Conservation (phyloP, 2,888 invertebrate species). For the Philhelius pedissequus region DNA sequence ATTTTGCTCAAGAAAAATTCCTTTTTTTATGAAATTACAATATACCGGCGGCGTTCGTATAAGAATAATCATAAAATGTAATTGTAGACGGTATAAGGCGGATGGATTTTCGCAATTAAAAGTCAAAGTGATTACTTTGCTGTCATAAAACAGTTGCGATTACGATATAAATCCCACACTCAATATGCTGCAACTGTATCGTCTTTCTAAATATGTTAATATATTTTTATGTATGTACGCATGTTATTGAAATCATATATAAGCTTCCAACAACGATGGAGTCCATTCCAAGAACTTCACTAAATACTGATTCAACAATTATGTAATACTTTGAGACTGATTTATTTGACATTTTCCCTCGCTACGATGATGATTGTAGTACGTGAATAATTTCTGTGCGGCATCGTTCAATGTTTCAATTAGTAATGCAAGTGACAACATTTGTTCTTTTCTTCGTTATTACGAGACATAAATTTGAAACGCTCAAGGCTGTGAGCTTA, state of each 20-base stretch:
- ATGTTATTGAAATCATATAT: conserved; percentile 9
- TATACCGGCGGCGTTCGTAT: neutral
- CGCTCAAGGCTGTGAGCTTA: conserved; percentile 48
- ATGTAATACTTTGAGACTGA: conserved; percentile 39
- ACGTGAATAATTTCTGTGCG: conserved; percentile 4
- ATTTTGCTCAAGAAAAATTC: neutral
- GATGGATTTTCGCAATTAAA: conserved; percentile 32
- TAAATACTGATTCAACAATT: conserved; percentile 42
- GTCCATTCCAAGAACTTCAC: conserved; percentile 2
- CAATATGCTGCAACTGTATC: neutral
- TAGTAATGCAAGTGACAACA: conserved; percentile 62
- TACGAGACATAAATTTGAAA: conserved; percentile 55
- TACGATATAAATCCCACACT: conserved; percentile 4
- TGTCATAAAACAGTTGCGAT: conserved; percentile 1
- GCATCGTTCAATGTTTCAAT: conserved; percentile 50
- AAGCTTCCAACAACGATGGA: neutral
- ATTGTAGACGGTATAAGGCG: conserved; percentile 1
- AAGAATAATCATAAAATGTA: conserved; percentile 9
- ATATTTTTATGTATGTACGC: neutral
- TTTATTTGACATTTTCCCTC: conserved; percentile 40
- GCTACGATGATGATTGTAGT: neutral
- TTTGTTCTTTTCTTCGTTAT: conserved; percentile 30
- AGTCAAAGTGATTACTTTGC: neutral
- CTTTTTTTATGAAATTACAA: neutral
- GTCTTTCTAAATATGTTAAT: neutral